Conservation (phyloP, 2,797 vertebrate genomes). For the Fratercula arctica region DNA sequence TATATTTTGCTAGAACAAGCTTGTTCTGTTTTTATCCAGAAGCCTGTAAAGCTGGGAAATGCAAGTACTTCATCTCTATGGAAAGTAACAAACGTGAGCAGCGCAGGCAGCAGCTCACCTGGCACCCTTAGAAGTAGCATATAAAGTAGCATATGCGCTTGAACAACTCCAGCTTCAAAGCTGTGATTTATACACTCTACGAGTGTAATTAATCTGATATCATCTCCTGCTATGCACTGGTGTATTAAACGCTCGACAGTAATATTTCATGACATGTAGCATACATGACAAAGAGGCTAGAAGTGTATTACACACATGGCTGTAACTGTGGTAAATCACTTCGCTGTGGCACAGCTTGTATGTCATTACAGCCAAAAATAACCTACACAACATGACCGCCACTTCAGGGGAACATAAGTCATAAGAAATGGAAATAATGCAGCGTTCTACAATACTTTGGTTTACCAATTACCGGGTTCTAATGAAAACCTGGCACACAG, state of each 20-base stretch:
- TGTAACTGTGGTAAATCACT: constrained; percentile 4
- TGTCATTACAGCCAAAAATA: background rate
- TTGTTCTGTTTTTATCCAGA: background rate
- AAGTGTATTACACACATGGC: background rate
- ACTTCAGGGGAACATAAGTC: background rate
- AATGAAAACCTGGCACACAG: background rate
- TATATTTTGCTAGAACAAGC: background rate
- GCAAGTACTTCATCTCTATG: accelerated
- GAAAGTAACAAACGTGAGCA: background rate
- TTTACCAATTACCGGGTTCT: background rate
- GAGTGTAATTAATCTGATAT: constrained; percentile 16
- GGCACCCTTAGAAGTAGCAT: background rate
- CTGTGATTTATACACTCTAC: background rate
- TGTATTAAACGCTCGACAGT: background rate
- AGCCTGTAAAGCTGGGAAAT: background rate
- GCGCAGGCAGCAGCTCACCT: background rate
- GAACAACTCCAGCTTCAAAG: background rate
- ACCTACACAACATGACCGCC: background rate
- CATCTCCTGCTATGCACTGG: background rate
- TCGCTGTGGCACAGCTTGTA: background rate
- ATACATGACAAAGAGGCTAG: background rate
- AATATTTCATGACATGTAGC: background rate
- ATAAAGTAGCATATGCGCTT: background rate
- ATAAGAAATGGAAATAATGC: background rate
- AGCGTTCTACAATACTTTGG: background rate